A percentile compares a stretch with the other conserved stretches of the same genome.
phyloP scores from a whole-genome alignment of 2,113 vertebrate species.

The Eira barbara region DNA sequence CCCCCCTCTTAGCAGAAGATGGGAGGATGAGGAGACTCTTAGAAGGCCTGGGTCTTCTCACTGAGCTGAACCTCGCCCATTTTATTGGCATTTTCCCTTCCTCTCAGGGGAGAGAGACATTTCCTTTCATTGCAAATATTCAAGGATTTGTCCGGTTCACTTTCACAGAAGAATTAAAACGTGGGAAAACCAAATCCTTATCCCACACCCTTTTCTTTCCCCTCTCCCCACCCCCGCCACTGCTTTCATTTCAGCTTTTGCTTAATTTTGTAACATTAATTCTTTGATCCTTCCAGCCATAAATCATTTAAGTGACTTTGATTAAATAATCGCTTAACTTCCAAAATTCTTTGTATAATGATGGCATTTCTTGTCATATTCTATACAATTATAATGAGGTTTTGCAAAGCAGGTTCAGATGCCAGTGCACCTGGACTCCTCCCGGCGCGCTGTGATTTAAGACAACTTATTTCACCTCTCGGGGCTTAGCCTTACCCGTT shows the following conservation, averaged over 20 bases:
- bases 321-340: conserved; percentile 58
- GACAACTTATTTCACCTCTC: conserved; percentile 34
- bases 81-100: not conserved
- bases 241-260: conserved; percentile 48
- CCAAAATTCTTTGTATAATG: conserved; percentile 35
- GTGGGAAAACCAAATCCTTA: not conserved
- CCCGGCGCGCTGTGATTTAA: not conserved
- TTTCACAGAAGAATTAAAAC: conserved; percentile 29
- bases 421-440: conserved; percentile 50
- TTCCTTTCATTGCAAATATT: not conserved
- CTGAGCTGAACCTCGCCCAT: not conserved
- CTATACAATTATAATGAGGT: conserved; percentile 16
- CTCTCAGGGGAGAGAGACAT: not conserved
- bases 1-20: not conserved
- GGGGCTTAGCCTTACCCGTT: conserved; percentile 8
- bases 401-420: conserved; percentile 42
- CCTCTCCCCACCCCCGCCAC: not conserved
- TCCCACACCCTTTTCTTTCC: not conserved
- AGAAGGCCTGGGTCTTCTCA: not conserved
- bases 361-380: conserved; percentile 57
- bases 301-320: conserved; percentile 69
- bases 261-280: conserved; percentile 59
- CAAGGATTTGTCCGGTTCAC: conserved; percentile 13
- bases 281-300: conserved; percentile 68
- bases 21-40: not conserved